Evolutionary conservation across 1,140 invertebrate genomes (phyloP).

Genomic region (Platorchestia sp.): DNA sequence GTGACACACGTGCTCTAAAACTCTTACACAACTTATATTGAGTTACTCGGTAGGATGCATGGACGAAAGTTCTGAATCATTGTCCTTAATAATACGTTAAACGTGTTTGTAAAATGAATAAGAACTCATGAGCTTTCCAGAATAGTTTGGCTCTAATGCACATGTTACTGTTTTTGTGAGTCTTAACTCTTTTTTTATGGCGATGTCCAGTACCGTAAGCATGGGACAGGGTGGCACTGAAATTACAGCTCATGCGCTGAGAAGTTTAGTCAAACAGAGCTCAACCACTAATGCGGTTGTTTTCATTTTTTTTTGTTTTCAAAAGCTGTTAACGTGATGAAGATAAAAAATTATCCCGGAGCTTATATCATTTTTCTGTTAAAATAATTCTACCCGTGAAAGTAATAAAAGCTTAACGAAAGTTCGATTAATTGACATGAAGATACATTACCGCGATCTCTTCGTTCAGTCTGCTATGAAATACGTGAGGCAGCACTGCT

Average conservation of each 20-base stretch:
- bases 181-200: neutral
- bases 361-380: neutral
- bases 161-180: neutral
- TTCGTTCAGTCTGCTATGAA: neutral
- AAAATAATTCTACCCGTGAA: neutral
- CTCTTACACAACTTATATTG: neutral
- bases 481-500: too few relatives aligned
- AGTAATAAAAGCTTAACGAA: neutral
- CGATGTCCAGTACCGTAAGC: neutral
- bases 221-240: neutral
- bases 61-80: neutral
- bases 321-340: neutral
- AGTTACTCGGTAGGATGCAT: neutral
- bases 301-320: neutral
- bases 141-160: neutral
- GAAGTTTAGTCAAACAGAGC: neutral
- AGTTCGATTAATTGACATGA: too few relatives aligned
- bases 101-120: neutral
- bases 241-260: neutral
- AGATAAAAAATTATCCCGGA: neutral
- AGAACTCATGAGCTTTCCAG: too few relatives aligned
- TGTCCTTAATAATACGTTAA: neutral
- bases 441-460: neutral
- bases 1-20: neutral
- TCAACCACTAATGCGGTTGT: neutral